These are phyloP conservation scores for Bovichtus diacanthus DNA, from an alignment of 2,797 vertebrate species.

Conservation along the genomic window DNA sequence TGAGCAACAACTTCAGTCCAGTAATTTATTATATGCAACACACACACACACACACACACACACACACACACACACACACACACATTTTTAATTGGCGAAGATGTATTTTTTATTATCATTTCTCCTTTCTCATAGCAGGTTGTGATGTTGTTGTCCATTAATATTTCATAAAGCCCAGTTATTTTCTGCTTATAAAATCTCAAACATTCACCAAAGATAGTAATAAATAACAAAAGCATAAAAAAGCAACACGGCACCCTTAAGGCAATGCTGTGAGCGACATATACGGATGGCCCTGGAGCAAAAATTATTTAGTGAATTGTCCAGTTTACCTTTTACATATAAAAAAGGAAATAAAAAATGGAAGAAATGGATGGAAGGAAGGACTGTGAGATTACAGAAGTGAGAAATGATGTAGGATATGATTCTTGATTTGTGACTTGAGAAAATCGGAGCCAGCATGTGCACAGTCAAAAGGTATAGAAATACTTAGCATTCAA, in stretches of 20 bases:
- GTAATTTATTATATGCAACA: conserved; percentile 5
- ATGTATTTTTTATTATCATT: conserved; percentile 41
- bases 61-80: not conserved
- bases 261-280: not conserved
- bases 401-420: not conserved
- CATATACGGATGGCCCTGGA: not conserved
- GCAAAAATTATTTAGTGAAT: conserved; percentile 4
- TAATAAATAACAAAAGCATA: conserved; percentile 77
- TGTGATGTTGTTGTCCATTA: conserved; percentile 64
- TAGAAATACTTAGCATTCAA: not conserved
- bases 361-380: not conserved
- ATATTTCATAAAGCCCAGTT: conserved; percentile 71
- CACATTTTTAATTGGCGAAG: conserved; percentile 31
- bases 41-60: not conserved
- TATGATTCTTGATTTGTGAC: not conserved
- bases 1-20: conserved; percentile 5
- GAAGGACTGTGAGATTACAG: not conserved
- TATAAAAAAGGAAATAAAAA: not conserved
- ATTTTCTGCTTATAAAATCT: conserved; percentile 78
- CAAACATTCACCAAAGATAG: conserved; percentile 84
- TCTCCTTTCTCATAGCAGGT: conserved; percentile 39
- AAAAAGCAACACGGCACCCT: conserved; percentile 24
- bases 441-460: not conserved
- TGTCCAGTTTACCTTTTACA: not conserved
- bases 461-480: not conserved